phyloP scores from a whole-genome alignment of 2,888 invertebrate genomes.

The Drosophila ezoana region DNA sequence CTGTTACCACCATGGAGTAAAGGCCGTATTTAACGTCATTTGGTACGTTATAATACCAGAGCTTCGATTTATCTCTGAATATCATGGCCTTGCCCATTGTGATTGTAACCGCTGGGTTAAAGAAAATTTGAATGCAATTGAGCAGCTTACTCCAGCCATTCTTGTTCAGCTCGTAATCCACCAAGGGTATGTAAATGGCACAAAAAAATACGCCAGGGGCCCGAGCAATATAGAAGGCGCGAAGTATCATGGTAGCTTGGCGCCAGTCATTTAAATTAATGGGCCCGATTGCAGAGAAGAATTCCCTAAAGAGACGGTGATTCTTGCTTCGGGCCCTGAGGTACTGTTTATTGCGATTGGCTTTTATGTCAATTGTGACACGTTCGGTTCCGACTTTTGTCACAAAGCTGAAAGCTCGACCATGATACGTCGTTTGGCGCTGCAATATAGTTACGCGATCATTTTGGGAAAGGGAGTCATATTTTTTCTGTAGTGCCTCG shows the following conservation, averaged over 20 bases:
- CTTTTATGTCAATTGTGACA: neutral
- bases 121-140: conserved; percentile 60
- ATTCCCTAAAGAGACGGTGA: conserved; percentile 38
- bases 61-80: neutral
- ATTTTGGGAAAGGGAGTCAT: conserved; percentile 7
- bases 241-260: neutral
- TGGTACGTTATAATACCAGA: conserved; percentile 28
- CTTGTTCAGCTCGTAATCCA: conserved; percentile 60
- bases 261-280: conserved; percentile 54
- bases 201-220: conserved; percentile 44
- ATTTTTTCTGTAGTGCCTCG: neutral
- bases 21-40: neutral
- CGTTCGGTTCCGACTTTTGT: conserved; percentile 1
- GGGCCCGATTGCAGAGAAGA: conserved; percentile 47
- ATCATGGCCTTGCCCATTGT: conserved; percentile 32
- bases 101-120: conserved; percentile 47
- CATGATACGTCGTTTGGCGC: neutral
- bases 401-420: conserved; percentile 4
- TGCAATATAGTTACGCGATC: conserved; percentile 20
- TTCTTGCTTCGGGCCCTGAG: neutral
- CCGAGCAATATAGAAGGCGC: conserved; percentile 32
- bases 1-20: conserved; percentile 25
- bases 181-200: conserved; percentile 56
- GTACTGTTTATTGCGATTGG: neutral
- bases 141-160: conserved; percentile 77